Conservation (phyloP, 2,113 vertebrate genomes). For the Synchiropus splendidus region DNA sequence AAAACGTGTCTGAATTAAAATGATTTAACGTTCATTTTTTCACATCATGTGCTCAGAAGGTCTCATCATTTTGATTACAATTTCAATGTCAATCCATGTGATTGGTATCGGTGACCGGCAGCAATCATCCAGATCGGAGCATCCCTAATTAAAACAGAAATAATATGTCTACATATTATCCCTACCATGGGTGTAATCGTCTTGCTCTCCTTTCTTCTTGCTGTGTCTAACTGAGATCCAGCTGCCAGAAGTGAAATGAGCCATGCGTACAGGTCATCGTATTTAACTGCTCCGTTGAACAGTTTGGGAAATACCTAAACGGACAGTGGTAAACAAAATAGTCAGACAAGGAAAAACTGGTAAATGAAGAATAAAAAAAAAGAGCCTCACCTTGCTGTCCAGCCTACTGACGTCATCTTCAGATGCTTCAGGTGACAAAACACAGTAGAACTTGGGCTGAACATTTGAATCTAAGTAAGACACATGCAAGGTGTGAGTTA, state of each 20-base stretch:
- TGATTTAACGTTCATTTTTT: background rate
- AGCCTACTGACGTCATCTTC: conserved; percentile 88
- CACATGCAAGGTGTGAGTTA: background rate
- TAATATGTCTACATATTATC: conserved; percentile 6
- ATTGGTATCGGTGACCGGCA: too few species aligned
- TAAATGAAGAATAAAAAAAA: background rate
- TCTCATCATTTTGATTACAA: too few species aligned
- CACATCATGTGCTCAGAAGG: too few species aligned
- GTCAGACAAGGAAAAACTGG: background rate
- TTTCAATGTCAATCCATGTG: too few species aligned
- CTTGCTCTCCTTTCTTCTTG: conserved; percentile 86
- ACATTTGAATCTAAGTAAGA: conserved; percentile 69
- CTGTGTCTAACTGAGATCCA: conserved; percentile 86
- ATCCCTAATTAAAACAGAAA: too few species aligned
- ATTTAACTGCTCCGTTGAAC: conserved; percentile 78
- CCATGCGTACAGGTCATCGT: conserved; percentile 80
- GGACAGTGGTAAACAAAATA: background rate
- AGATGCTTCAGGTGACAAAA: conserved; percentile 87
- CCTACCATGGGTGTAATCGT: conserved; percentile 80
- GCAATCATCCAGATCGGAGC: too few species aligned
- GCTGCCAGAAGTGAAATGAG: conserved; percentile 83
- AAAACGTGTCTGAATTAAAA: too few species aligned
- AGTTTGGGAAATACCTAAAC: conserved; percentile 85
- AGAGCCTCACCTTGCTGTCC: conserved; percentile 71
- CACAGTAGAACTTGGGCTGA: conserved; percentile 94